These are phyloP conservation scores for Hippocampus comes DNA, from an alignment of 2,113 vertebrate species.

Conservation along the genomic window DNA sequence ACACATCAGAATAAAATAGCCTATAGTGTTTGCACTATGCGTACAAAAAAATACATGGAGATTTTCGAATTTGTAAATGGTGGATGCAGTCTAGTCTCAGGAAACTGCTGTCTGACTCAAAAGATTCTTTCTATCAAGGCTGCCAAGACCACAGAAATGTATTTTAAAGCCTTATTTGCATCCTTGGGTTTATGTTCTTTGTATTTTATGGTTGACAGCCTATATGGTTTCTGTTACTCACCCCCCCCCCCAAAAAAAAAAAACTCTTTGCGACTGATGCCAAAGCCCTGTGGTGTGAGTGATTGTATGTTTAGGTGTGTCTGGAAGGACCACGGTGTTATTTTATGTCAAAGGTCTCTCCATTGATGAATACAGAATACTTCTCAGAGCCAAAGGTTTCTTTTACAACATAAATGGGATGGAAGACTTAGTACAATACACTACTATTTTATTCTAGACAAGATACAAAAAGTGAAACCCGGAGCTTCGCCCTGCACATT, in stretches of 20 bases:
- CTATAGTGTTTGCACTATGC: neutral
- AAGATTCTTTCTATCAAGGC: conserved; percentile 27
- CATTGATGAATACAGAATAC: conserved; percentile 15
- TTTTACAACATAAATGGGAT: conserved; percentile 2
- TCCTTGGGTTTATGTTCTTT: conserved; percentile 37
- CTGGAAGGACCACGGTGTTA: conserved; percentile 34
- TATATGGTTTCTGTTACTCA: conserved; percentile 41
- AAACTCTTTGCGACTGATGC: conserved; percentile 32
- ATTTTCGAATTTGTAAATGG: conserved; percentile 27
- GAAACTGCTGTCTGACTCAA: conserved; percentile 34
- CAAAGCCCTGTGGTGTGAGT: conserved; percentile 37
- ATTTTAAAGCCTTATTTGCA: conserved; percentile 52
- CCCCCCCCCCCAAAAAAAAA: conserved; percentile 16
- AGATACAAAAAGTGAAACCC: conserved; percentile 4
- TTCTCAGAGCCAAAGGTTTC: conserved; percentile 12
- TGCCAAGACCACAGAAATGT: conserved; percentile 47
- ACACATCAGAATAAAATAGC: conserved; percentile 2
- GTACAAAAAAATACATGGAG: neutral
- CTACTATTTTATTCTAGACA: conserved; percentile 3
- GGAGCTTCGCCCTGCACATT: neutral
- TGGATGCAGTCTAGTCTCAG: conserved; percentile 20
- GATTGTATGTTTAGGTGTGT: conserved; percentile 38
- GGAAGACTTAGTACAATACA: neutral
- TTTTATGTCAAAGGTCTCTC: conserved; percentile 49
- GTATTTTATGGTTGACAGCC: conserved; percentile 36